Evolutionary conservation across 2,888 invertebrate species (phyloP).

Genomic region (Diachrysia chrysitis): DNA sequence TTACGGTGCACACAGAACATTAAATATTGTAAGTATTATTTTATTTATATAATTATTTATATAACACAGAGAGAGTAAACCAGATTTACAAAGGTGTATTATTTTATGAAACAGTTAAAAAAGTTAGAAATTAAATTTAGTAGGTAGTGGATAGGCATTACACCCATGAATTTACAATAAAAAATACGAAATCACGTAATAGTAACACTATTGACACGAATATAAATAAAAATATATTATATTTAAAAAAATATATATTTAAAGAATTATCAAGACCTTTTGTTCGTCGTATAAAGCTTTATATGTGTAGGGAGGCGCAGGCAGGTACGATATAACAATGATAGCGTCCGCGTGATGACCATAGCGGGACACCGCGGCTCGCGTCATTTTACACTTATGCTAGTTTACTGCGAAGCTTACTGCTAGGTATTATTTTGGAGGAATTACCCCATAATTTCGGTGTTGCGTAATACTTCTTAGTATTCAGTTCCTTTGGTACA

Average conservation of each 20-base stretch:
- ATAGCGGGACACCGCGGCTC: slow-evolving; percentile 72
- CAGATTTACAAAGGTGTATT: too few relatives aligned
- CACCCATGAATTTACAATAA: too few relatives aligned
- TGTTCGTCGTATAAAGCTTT: slow-evolving; percentile 60
- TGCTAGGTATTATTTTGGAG: background rate
- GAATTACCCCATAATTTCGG: background rate
- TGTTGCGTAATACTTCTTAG: background rate
- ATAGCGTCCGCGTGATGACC: slow-evolving; percentile 85
- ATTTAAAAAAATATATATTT: too few relatives aligned
- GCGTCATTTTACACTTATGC: slow-evolving; percentile 70
- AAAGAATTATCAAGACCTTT: slow-evolving; percentile 68
- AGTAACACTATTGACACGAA: too few relatives aligned
- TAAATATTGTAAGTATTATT: too few relatives aligned
- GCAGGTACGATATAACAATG: slow-evolving; percentile 83
- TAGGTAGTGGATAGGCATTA: too few relatives aligned
- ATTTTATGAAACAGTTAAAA: too few relatives aligned
- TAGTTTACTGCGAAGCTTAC: slow-evolving; percentile 48
- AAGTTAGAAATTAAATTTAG: too few relatives aligned
- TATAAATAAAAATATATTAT: too few relatives aligned
- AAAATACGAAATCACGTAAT: too few relatives aligned
- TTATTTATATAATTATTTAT: too few relatives aligned
- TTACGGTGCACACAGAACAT: background rate
- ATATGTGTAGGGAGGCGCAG: slow-evolving; percentile 71
- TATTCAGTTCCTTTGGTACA: background rate
- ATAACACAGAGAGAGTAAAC: too few relatives aligned